phyloP scores from a whole-genome alignment of 1,140 invertebrate species.

The Rhopalosiphum maidis region DNA sequence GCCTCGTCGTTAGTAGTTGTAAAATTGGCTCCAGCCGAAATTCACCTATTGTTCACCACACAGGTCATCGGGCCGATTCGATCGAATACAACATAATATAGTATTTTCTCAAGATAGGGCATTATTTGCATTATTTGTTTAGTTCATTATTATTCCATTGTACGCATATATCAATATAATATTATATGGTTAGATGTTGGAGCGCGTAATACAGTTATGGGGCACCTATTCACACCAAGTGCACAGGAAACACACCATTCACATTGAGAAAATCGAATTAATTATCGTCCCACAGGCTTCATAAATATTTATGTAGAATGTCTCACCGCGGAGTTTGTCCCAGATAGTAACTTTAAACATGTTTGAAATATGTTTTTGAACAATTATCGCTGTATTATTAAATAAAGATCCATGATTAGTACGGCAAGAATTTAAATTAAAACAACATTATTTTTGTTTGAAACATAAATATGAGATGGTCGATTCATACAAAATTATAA shows the following conservation, averaged over 20 bases:
- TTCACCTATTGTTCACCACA: neutral
- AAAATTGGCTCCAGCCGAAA: neutral
- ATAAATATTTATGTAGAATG: neutral
- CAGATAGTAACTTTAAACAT: neutral
- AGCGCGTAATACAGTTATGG: neutral
- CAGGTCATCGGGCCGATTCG: neutral
- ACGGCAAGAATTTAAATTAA: neutral
- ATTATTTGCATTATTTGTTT: conserved; percentile 32
- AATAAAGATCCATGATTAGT: neutral
- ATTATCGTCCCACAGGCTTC: neutral
- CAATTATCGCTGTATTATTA: neutral
- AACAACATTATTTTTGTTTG: neutral
- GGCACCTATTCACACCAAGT: conserved; percentile 4
- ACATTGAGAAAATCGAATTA: neutral
- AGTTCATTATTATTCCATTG: conserved; percentile 5
- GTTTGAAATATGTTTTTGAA: neutral
- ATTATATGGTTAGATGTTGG: neutral
- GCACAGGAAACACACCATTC: neutral
- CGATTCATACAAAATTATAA: neutral
- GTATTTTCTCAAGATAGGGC: conserved; percentile 7
- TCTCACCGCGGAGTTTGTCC: neutral
- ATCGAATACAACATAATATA: neutral
- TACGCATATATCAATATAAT: neutral
- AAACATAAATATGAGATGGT: neutral
- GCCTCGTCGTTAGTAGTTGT: neutral